Evolutionary conservation across 2,797 vertebrate genomes (phyloP), one percentile per base, ranked within the genome.

Genomic region (Sebastes steindachneri): DNA sequence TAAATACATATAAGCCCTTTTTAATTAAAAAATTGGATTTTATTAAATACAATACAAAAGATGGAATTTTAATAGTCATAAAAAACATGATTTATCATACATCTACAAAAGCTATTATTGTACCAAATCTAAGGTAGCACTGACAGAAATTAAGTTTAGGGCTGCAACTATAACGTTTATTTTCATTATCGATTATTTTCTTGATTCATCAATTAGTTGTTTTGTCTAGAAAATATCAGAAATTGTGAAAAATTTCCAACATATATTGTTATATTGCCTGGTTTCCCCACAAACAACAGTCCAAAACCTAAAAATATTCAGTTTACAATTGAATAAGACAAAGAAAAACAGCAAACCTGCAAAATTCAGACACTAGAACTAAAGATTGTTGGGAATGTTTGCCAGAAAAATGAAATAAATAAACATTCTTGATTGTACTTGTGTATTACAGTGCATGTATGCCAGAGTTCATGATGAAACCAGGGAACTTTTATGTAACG

Each of bases 21-120:
- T 48, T 3, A 28, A 15, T 8, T 58, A 70, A 65, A 23, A 80
- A 74, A 33, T 0, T 3, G 25, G 3, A 19, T 75, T 89, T 89
- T 90, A 89, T 89, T 37, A 37, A 37, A 37, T 37, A 37, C 35
- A 37, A 37, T 14, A 37, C 35, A 37, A 37, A 28, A 48, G 6
- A 23, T 26, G 21, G 0, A 85, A n/a, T 68, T 17, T 0, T 1
- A 25, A 70, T 9, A 19, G 21, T 70, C 10, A 25, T 33, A 0
- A 76, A 29, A 68, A 66, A 74, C 19, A 79, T 35, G 58, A 26
- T 41, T 55, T 8, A 31, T 65, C 55, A 37, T 1, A 57, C 7
- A 57, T 45, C 9, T 28, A 21, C 35, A 77, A 28, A 78, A 66
- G 25, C 25, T 57, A 3, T 21, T 59, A 3, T 28, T 37, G 29